Conservation (phyloP, 64 coral and sea anemone genomes). For the Actinia tenebrosa region DNA sequence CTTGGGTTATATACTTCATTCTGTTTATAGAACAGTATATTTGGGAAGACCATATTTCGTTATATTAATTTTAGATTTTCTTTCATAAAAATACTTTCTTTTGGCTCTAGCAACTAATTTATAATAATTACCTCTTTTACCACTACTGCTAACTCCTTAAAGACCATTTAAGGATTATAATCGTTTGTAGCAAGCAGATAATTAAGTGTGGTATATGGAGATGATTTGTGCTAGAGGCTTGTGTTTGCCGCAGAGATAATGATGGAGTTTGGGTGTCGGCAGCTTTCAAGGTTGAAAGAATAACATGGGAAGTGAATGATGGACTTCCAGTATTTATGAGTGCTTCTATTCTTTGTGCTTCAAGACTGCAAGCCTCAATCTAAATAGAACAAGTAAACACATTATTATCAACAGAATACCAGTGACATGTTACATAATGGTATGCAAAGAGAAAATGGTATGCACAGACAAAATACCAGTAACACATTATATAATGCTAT, state of each 20-base stretch:
- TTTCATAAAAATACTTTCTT: conserved; percentile 11
- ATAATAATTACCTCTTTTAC: neutral
- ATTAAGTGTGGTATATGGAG: neutral
- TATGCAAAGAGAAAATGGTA: too few relatives aligned
- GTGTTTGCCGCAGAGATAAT: conserved; percentile 10
- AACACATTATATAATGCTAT: too few relatives aligned
- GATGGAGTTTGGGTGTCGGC: conserved; percentile 48
- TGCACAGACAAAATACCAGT: too few relatives aligned
- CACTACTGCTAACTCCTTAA: conserved; percentile 19
- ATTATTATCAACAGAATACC: neutral
- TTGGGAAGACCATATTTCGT: neutral
- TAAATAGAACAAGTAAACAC: conserved; percentile 21
- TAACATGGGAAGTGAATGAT: conserved; percentile 78
- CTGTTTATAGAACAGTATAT: neutral
- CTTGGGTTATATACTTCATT: conserved; percentile 6
- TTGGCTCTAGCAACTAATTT: neutral
- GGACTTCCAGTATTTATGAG: conserved; percentile 86
- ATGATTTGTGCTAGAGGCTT: neutral
- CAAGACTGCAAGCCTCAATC: conserved; percentile 84
- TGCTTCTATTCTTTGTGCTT: conserved; percentile 92
- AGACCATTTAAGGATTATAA: conserved; percentile 12
- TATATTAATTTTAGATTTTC: conserved; percentile 13
- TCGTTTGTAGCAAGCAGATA: neutral
- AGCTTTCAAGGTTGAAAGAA: conserved; percentile 70
- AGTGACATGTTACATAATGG: too few relatives aligned